Percentiles rank a stretch among this genome's conserved stretches.
phyloP scores from a whole-genome alignment of 2,797 vertebrate species.

The Bucorvus abyssinicus region DNA sequence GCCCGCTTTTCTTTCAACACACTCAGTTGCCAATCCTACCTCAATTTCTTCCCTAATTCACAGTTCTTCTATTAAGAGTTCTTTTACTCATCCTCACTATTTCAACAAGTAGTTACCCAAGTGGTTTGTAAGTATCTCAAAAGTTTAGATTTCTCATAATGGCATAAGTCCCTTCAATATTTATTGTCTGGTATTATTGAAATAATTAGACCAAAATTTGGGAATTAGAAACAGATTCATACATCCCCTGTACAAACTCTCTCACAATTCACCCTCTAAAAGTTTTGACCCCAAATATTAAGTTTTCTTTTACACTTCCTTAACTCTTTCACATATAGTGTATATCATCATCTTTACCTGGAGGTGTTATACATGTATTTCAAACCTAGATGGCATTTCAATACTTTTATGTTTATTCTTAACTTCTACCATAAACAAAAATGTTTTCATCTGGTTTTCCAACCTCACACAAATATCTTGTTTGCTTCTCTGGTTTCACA shows the following conservation, averaged over 20 bases:
- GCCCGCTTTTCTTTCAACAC: fast-evolving
- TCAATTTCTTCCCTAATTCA: background rate
- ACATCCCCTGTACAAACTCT: background rate
- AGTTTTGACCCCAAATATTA: background rate
- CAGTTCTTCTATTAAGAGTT: background rate
- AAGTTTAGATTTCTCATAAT: background rate
- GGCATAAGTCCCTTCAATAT: background rate
- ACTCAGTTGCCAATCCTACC: fast-evolving
- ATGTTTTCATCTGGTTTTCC: background rate
- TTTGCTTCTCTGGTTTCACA: background rate
- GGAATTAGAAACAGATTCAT: background rate
- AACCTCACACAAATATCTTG: background rate
- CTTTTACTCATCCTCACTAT: background rate
- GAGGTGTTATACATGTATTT: fast-evolving
- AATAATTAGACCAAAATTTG: background rate
- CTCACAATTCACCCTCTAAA: background rate
- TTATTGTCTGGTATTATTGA: background rate
- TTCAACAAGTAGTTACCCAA: background rate
- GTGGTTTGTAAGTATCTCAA: background rate
- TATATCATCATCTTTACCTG: background rate
- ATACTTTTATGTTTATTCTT: background rate
- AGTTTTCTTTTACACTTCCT: background rate
- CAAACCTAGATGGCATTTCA: background rate
- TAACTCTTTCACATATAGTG: fast-evolving
- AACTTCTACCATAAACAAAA: background rate